Conservation (phyloP, 1,140 invertebrate genomes). For the Periplaneta americana region DNA sequence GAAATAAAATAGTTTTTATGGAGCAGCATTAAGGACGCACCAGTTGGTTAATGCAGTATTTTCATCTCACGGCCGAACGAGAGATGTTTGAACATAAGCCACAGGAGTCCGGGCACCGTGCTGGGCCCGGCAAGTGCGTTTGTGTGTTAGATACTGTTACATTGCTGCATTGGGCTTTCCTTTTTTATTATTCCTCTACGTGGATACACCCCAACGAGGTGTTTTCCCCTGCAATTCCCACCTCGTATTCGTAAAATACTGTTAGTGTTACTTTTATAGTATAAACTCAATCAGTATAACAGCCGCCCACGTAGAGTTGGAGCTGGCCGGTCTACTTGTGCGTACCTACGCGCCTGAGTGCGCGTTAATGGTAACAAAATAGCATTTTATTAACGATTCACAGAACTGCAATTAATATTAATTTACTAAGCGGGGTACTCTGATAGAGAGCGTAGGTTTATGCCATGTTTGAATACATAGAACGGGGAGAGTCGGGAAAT, state of each 20-base stretch:
- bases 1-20: neutral
- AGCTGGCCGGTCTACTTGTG: no score
- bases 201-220: neutral
- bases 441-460: no score
- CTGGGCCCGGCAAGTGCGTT: neutral
- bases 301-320: no score
- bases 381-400: no score
- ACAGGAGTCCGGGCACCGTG: neutral
- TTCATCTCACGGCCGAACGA: neutral
- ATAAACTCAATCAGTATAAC: neutral
- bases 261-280: neutral
- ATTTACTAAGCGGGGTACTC: no score
- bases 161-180: neutral
- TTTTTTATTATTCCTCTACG: neutral
- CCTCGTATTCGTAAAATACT: neutral
- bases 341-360: no score
- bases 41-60: neutral
- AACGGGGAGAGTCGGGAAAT: no score
- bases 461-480: no score
- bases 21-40: neutral
- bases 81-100: neutral
- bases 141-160: neutral
- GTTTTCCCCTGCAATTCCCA: neutral
- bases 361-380: no score
- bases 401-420: no score